A percentile compares a stretch with the other conserved stretches of the same genome.
phyloP scores from a whole-genome alignment of 2,888 invertebrate species.

The Amorpha juglandis region DNA sequence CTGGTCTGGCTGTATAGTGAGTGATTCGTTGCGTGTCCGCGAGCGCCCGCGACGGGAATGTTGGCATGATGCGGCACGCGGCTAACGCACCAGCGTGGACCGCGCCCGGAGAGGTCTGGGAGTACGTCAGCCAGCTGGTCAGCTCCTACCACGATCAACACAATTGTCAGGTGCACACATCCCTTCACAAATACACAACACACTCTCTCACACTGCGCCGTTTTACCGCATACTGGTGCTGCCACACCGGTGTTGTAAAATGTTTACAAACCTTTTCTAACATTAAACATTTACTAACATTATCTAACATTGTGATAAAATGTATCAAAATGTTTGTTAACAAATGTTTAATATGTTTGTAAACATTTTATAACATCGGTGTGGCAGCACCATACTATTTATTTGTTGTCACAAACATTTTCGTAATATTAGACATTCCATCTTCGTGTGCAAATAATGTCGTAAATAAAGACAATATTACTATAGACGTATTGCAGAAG shows the following conservation, averaged over 20 bases:
- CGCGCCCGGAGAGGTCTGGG: conserved; percentile 86
- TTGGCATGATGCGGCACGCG: conserved; percentile 81
- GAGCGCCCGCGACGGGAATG: conserved; percentile 39
- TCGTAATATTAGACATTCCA: neutral
- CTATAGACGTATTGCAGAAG: conserved; percentile 3
- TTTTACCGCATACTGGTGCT: neutral
- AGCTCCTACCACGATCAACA: conserved; percentile 85
- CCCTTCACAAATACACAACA: neutral
- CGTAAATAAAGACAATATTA: conserved; percentile 8
- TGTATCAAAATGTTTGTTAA: too few species aligned
- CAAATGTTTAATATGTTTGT: too few species aligned
- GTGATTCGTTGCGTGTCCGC: conserved; percentile 36
- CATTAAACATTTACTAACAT: too few species aligned
- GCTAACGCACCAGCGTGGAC: conserved; percentile 76
- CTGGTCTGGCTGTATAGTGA: conserved; percentile 51
- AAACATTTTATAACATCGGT: too few species aligned
- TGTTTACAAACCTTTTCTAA: too few species aligned
- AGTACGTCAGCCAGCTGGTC: conserved; percentile 87
- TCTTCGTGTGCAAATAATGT: conserved; percentile 1
- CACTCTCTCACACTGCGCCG: neutral
- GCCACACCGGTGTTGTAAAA: too few species aligned
- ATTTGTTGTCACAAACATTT: neutral
- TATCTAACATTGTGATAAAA: too few species aligned
- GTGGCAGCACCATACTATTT: too few species aligned
- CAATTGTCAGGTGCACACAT: conserved; percentile 69